Evolutionary conservation across 2,888 invertebrate genomes (phyloP), one percentile per base, ranked within the genome.

Genomic region (Dryobota labecula): DNA sequence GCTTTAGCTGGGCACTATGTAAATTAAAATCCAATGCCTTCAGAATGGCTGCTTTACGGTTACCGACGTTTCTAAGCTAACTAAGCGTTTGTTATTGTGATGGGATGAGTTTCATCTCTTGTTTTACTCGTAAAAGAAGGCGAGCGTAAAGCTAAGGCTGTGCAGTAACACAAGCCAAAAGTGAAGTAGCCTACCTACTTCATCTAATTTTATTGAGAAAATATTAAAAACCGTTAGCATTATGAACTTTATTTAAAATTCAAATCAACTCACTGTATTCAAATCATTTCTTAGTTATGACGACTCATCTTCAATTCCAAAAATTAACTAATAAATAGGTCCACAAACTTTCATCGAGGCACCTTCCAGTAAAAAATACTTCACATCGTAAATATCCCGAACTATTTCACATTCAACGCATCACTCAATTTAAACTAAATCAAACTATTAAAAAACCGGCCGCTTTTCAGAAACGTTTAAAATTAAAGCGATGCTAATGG

Each of bases 341-440:
- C 6, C 13, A 27, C 7, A 57, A 47, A 15, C 15, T 43, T 33
- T 27, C 1, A 27, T 36, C 11, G 36, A 43, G 47, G 62, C 70
- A 66, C 69, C 49, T 45, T 27, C 11, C 8, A n/a, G 9, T 60
- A 65, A 70, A 73, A 70, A 68, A 54, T 5, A 15, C 13, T 68
- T 70, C 47, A 63, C 70, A 77, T 68, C 53, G 36, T 67, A 70
- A 78, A 82, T 66, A 75, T 57, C 43, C 43, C 60, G 24, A 54
- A 36, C 72, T 57, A 72, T 79, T 87, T 79, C 84, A 75, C 81
- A 87, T 90, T 86, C 88, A 89, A 86, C 78, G 77, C 87, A 82
- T 85, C 79, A 84, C 84, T 86, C 78, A 82, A 87, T 90, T 87
- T 84, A 85, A 87, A 87, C 83, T 51, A 70, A 88, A 82, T 85